Conservation (phyloP, 2,888 invertebrate genomes). For the Eupithecia centaureata region DNA sequence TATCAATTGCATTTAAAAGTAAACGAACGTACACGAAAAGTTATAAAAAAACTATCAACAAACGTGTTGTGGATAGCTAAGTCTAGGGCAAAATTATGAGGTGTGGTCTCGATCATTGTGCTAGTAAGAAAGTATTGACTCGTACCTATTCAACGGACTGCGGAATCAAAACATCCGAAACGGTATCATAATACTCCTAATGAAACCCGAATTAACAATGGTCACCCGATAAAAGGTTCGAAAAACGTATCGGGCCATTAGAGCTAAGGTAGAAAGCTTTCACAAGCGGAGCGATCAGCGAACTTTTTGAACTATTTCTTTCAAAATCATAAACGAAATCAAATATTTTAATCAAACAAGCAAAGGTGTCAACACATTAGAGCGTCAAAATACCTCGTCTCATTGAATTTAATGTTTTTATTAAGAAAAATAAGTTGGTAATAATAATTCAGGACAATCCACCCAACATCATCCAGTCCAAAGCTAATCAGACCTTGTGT, state of each 20-base stretch:
- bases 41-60: background rate
- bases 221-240: constrained; percentile 29
- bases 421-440: too few species aligned
- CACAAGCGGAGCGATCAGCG: constrained; percentile 16
- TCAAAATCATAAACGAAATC: background rate
- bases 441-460: too few species aligned
- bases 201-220: constrained; percentile 46
- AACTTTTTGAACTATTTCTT: background rate
- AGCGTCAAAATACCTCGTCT: too few species aligned
- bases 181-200: constrained; percentile 44
- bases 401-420: too few species aligned
- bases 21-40: background rate
- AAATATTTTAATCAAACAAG: too few species aligned
- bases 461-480: too few species aligned
- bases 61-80: background rate
- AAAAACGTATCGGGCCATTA: constrained; percentile 37
- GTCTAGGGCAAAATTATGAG: background rate
- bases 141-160: constrained; percentile 26
- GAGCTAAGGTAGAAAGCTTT: background rate
- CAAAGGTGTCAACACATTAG: too few species aligned
- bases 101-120: background rate
- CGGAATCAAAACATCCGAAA: constrained; percentile 35
- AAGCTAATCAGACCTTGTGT: too few species aligned
- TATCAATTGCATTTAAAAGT: background rate
- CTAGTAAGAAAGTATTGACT: background rate